A percentile compares a stretch with the other conserved stretches of the same genome.
phyloP scores from a whole-genome alignment of 2,888 invertebrate genomes.

The Cotesia congregata region DNA sequence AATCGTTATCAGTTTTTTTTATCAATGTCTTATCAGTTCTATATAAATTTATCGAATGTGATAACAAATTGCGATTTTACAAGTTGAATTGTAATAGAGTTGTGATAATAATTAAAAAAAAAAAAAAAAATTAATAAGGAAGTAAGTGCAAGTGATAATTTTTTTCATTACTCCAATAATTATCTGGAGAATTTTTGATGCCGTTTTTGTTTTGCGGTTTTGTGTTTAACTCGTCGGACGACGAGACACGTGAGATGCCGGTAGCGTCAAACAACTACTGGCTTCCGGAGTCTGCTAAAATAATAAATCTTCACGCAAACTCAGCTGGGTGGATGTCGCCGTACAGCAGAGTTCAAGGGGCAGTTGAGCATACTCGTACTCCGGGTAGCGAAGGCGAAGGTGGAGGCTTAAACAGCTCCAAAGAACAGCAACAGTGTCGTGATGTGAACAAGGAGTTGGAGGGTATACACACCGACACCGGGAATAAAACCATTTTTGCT shows the following conservation, averaged over 20 bases:
- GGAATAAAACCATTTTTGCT: slow-evolving; percentile 18
- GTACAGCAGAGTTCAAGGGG: slow-evolving; percentile 53
- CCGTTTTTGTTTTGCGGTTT: slow-evolving; percentile 66
- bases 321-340: slow-evolving; percentile 64
- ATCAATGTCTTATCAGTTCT: slow-evolving; percentile 1
- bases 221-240: slow-evolving; percentile 64
- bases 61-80: not conserved
- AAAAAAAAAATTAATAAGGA: slow-evolving; percentile 1
- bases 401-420: not conserved
- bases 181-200: slow-evolving; percentile 48
- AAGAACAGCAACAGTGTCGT: slow-evolving; percentile 39
- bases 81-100: slow-evolving; percentile 1
- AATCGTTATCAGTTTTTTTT: slow-evolving; percentile 3
- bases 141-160: not conserved
- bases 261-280: slow-evolving; percentile 62
- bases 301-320: slow-evolving; percentile 60
- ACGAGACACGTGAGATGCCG: slow-evolving; percentile 61
- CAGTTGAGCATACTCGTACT: slow-evolving; percentile 40
- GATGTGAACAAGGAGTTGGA: slow-evolving; percentile 32
- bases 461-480: slow-evolving; percentile 26
- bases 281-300: slow-evolving; percentile 62
- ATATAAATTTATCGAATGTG: not conserved
- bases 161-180: slow-evolving; percentile 8
- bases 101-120: not conserved
- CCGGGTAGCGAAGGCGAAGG: not conserved